A percentile compares a stretch with the other conserved stretches of the same genome.
Conservation (phyloP, 2,888 invertebrate species). For the Drosophila crucigera region DNA sequence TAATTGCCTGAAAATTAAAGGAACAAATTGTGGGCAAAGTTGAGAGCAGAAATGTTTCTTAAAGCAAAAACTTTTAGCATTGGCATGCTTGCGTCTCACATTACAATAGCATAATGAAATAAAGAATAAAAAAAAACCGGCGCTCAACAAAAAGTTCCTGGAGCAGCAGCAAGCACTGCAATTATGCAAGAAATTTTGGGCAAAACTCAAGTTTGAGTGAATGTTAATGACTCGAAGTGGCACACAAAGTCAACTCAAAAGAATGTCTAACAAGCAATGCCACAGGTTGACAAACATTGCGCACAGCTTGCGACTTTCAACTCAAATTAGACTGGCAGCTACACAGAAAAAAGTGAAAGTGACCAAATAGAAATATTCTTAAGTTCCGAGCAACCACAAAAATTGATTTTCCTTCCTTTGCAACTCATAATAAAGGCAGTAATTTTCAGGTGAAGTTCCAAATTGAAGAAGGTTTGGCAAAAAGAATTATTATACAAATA, state of each 20-base stretch:
- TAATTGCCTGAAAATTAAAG: constrained; percentile 73
- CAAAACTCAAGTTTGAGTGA: constrained; percentile 50
- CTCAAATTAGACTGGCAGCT: constrained; percentile 39
- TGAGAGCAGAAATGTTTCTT: constrained; percentile 1
- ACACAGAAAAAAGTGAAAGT: neutral
- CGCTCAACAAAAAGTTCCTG: neutral
- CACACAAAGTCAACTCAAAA: constrained; percentile 53
- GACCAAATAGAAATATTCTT: neutral
- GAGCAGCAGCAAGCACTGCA: constrained; percentile 66
- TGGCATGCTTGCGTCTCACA: constrained; percentile 46
- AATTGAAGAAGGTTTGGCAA: too few species aligned
- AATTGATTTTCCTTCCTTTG: too few species aligned
- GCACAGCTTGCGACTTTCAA: constrained; percentile 27
- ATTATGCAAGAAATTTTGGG: constrained; percentile 70
- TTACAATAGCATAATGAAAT: constrained; percentile 63
- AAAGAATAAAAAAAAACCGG: constrained; percentile 61
- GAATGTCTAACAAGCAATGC: constrained; percentile 26
- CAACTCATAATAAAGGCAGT: too few species aligned
- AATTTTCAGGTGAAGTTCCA: too few species aligned
- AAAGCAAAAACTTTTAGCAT: constrained; percentile 54
- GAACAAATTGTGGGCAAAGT: constrained; percentile 5
- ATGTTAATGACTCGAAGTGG: constrained; percentile 75
- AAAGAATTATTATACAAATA: too few species aligned
- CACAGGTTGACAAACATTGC: constrained; percentile 65
- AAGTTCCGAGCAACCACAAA: neutral